A percentile compares a stretch with the other conserved stretches of the same genome.
These are phyloP conservation scores for Manduca sexta DNA, from an alignment of 1,140 invertebrate genomes.

Conservation along the genomic window DNA sequence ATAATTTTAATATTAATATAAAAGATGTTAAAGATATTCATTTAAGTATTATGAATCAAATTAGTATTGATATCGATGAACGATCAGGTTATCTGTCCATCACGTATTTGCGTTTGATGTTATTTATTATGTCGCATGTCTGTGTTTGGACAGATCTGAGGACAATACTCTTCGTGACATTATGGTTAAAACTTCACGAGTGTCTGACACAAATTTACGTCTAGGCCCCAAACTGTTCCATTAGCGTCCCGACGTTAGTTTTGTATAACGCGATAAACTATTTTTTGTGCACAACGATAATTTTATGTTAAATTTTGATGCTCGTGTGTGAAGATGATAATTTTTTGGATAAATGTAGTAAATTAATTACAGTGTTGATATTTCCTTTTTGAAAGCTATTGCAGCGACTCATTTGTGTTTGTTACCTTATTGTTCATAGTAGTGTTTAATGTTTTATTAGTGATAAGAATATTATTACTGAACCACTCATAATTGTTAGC, in stretches of 20 bases:
- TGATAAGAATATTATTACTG: neutral
- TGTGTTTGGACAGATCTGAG: constrained; percentile 15
- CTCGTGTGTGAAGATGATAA: neutral
- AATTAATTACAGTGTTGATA: neutral
- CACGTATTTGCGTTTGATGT: neutral
- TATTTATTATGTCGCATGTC: neutral
- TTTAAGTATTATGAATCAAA: too few relatives aligned
- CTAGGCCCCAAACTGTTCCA: constrained; percentile 19
- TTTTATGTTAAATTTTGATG: constrained; percentile 1
- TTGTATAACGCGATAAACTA: constrained; percentile 7
- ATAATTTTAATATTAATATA: too few relatives aligned
- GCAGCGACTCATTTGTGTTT: neutral
- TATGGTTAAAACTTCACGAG: constrained; percentile 13
- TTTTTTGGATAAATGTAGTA: neutral
- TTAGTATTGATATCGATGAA: neutral
- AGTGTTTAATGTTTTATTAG: neutral
- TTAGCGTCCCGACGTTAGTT: constrained; percentile 32
- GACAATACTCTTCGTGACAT: constrained; percentile 19
- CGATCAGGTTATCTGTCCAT: too few relatives aligned
- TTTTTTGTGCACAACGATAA: constrained; percentile 1
- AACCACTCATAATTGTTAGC: neutral
- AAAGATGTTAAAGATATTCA: too few relatives aligned
- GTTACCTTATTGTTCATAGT: too few relatives aligned
- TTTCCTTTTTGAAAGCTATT: neutral
- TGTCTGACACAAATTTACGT: constrained; percentile 28